Evolutionary conservation across 2,113 vertebrate genomes (phyloP).

Genomic region (Heterotis niloticus): DNA sequence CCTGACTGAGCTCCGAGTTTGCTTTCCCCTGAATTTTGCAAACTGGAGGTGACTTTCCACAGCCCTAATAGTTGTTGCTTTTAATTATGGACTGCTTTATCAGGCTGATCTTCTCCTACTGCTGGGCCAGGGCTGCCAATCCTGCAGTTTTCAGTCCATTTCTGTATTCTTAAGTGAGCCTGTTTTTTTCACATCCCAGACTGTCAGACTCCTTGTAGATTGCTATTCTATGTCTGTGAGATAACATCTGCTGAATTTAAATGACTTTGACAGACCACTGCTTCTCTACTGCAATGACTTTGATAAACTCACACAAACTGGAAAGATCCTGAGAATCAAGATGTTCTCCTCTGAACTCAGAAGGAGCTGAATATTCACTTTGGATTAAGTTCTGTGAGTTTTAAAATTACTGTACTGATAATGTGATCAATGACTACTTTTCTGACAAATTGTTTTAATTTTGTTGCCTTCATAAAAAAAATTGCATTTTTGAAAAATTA

Average conservation of each 20-base stretch:
- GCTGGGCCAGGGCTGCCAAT: constrained; percentile 23
- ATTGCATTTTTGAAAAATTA: too few relatives aligned
- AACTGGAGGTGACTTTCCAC: constrained; percentile 16
- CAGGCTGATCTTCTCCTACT: constrained; percentile 8
- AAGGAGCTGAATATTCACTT: constrained; percentile 10
- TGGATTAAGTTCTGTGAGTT: neutral
- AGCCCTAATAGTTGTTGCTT: constrained; percentile 15
- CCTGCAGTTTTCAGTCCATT: neutral
- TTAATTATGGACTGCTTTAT: constrained; percentile 34
- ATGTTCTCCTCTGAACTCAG: constrained; percentile 27
- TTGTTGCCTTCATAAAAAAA: too few relatives aligned
- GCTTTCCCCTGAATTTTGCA: neutral
- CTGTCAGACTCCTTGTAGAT: constrained; percentile 16
- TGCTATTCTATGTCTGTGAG: constrained; percentile 18
- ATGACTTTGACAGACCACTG: constrained; percentile 24
- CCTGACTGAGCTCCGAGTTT: neutral
- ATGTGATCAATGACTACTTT: neutral
- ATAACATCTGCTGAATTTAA: constrained; percentile 38
- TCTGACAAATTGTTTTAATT: neutral
- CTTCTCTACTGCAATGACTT: constrained; percentile 6
- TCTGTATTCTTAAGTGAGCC: neutral
- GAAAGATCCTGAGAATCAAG: constrained; percentile 24
- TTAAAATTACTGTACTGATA: neutral
- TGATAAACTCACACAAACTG: constrained; percentile 37
- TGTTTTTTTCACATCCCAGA: constrained; percentile 13